These are phyloP conservation scores for Monochamus alternatus DNA, from an alignment of 2,888 invertebrate species.

Conservation along the genomic window DNA sequence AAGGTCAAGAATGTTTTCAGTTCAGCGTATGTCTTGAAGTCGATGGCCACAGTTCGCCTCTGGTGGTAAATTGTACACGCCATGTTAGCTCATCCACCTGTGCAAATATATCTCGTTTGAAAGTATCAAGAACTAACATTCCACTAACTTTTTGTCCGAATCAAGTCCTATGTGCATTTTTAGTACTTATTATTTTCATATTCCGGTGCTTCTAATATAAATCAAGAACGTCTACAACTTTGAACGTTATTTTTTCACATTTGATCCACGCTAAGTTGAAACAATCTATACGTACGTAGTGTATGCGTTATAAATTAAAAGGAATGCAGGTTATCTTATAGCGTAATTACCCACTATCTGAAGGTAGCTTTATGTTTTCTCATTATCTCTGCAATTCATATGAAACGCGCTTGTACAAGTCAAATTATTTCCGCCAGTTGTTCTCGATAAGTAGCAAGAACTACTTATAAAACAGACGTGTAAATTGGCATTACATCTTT, in stretches of 20 bases:
- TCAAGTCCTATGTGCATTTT: no score
- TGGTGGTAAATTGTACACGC: constrained; percentile 12
- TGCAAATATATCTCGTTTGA: not conserved
- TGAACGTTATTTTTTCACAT: no score
- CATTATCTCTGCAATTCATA: no score
- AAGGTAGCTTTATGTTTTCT: not conserved
- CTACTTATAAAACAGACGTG: not conserved
- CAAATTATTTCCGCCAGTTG: constrained; percentile 9
- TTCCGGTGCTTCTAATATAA: no score
- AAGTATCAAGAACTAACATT: not conserved
- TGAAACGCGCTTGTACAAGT: not conserved
- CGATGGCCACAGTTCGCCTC: constrained; percentile 27
- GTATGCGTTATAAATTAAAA: not conserved
- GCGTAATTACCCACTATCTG: not conserved
- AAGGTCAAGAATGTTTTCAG: constrained; percentile 20
- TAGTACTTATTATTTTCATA: no score
- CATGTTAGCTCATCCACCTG: constrained; percentile 7
- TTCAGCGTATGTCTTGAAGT: constrained; percentile 25
- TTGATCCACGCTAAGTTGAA: no score
- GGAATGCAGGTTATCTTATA: not conserved
- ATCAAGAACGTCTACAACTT: no score
- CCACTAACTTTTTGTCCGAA: no score
- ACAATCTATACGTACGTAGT: no score
- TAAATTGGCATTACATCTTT: no score
- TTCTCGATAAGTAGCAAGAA: not conserved